Evolutionary conservation across 1,140 invertebrate genomes (phyloP).

Genomic region (Cydia strobilella): DNA sequence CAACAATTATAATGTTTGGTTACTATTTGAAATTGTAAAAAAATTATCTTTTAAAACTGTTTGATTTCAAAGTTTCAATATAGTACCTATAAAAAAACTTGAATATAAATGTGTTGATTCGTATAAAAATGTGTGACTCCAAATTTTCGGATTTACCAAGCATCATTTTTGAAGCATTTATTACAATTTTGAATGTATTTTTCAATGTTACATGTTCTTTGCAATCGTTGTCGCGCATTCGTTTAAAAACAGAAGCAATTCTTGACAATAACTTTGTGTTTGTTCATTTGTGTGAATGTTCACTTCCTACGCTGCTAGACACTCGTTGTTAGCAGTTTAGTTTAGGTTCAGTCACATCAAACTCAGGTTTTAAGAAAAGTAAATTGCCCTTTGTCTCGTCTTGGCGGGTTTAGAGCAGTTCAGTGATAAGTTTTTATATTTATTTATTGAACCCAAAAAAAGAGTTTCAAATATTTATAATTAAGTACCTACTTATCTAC

Average conservation of each 20-base stretch:
- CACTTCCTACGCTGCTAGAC: conserved; percentile 40
- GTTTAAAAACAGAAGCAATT: conserved; percentile 55
- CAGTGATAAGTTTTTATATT: no score
- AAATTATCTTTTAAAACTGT: neutral
- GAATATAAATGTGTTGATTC: neutral
- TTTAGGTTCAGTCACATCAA: conserved; percentile 34
- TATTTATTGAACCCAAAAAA: no score
- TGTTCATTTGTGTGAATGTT: conserved; percentile 36
- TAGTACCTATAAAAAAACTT: neutral
- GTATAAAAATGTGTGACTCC: neutral
- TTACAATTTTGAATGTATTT: conserved; percentile 58
- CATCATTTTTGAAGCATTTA: conserved; percentile 54
- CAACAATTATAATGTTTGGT: neutral
- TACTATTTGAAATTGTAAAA: neutral
- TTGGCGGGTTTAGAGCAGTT: no score
- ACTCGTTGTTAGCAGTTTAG: conserved; percentile 36
- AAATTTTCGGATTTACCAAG: neutral
- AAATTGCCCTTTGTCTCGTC: no score
- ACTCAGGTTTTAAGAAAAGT: neutral
- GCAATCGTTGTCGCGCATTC: conserved; percentile 37
- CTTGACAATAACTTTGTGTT: conserved; percentile 60
- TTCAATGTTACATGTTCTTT: conserved; percentile 49
- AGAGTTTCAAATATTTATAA: no score
- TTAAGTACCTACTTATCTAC: no score
- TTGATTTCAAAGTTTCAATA: neutral